These are phyloP conservation scores for Hydrolagus colliei DNA, from an alignment of 2,797 vertebrate genomes.

Conservation along the genomic window DNA sequence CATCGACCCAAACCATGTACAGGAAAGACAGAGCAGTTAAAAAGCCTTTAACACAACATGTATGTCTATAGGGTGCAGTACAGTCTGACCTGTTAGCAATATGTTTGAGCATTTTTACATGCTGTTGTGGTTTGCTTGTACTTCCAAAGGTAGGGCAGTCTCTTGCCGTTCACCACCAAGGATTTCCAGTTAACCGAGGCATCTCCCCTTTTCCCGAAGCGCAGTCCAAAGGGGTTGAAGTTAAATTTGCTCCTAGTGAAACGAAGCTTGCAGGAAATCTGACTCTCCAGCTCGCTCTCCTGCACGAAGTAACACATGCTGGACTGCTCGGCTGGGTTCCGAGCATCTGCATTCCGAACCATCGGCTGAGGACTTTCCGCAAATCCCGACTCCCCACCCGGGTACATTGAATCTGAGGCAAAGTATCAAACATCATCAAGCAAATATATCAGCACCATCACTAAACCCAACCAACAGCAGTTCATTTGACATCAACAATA, in stretches of 20 bases:
- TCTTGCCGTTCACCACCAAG: slow-evolving; percentile 37
- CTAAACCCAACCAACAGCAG: too few species aligned
- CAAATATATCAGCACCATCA: not conserved
- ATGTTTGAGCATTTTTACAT: not conserved
- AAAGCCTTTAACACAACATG: slow-evolving; percentile 19
- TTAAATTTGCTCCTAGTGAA: slow-evolving; percentile 63
- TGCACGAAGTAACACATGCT: slow-evolving; percentile 56
- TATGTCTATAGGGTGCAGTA: not conserved
- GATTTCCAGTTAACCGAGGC: slow-evolving; percentile 35
- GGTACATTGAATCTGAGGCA: slow-evolving; percentile 30
- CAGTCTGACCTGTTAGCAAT: not conserved
- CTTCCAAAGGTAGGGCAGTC: slow-evolving; percentile 43
- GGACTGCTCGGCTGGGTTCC: slow-evolving; percentile 43
- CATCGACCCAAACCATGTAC: not conserved
- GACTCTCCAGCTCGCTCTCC: slow-evolving; percentile 50
- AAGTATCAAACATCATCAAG: not conserved
- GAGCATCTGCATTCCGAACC: slow-evolving; percentile 35
- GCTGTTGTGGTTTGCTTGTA: slow-evolving; percentile 41
- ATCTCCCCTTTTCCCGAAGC: slow-evolving; percentile 62
- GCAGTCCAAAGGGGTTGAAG: slow-evolving; percentile 68
- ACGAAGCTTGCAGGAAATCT: slow-evolving; percentile 58
- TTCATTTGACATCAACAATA: too few species aligned
- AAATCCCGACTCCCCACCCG: slow-evolving; percentile 36
- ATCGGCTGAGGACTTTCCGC: slow-evolving; percentile 35
- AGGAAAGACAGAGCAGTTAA: not conserved